A percentile compares a stretch with the other conserved stretches of the same genome.
These are phyloP conservation scores for Pycnonotus jocosus DNA, from an alignment of 2,113 vertebrate species.

Conservation along the genomic window DNA sequence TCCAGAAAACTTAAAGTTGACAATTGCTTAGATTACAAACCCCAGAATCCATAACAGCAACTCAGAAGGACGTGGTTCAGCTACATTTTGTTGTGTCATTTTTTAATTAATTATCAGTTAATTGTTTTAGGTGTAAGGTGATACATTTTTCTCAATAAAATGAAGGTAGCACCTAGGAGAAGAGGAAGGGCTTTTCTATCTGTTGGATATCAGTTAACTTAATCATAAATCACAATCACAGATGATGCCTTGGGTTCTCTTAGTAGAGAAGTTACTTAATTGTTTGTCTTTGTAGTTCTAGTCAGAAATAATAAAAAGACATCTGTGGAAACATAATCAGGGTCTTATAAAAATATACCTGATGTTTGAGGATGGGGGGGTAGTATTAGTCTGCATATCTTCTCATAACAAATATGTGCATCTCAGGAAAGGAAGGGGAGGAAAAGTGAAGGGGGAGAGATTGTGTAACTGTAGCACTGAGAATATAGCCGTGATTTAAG, in stretches of 20 bases:
- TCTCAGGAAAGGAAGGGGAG: neutral
- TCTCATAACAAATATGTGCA: neutral
- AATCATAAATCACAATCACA: neutral
- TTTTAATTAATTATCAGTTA: neutral
- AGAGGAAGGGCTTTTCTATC: neutral
- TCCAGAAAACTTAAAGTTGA: neutral
- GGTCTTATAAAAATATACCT: neutral
- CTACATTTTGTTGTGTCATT: neutral
- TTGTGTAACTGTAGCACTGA: neutral
- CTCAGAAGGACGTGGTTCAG: neutral
- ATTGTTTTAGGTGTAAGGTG: neutral
- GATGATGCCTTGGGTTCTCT: neutral
- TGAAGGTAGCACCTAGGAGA: neutral
- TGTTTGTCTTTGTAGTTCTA: neutral
- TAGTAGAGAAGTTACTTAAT: neutral
- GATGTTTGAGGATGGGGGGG: neutral
- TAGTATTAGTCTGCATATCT: fast-evolving
- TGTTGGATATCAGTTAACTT: neutral
- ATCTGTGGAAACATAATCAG: neutral
- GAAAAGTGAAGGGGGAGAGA: neutral
- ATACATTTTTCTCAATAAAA: neutral
- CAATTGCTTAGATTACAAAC: neutral
- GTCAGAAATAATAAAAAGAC: neutral
- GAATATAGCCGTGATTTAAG: neutral
- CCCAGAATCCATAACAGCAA: neutral